phyloP scores from a whole-genome alignment of 1,140 invertebrate genomes.

The Lerema accius region DNA sequence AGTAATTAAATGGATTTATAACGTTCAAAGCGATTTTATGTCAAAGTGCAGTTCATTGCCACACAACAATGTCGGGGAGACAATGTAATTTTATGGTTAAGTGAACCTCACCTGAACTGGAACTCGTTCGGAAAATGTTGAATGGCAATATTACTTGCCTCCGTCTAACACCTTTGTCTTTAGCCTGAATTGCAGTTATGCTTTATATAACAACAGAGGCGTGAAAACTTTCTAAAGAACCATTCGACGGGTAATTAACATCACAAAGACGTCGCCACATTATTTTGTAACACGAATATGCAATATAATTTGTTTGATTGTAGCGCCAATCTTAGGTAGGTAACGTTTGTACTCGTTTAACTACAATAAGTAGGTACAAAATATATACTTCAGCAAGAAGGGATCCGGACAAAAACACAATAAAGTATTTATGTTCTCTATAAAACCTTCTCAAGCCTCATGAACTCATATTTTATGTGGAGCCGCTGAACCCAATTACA shows the following conservation, averaged over 20 bases:
- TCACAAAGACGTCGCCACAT: conserved; percentile 16
- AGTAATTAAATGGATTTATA: conserved; percentile 81
- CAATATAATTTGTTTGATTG: conserved; percentile 14
- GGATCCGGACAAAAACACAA: conserved; percentile 70
- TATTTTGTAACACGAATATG: conserved; percentile 14
- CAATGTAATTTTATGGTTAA: conserved; percentile 82
- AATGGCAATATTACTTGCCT: conserved; percentile 73
- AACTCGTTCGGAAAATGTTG: conserved; percentile 77
- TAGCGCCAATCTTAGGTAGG: not conserved
- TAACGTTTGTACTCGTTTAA: conserved; percentile 1
- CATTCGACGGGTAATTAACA: conserved; percentile 24
- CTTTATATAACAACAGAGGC: conserved; percentile 77
- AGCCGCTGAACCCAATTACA: conserved; percentile 79
- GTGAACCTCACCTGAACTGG: conserved; percentile 76
- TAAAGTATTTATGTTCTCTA: conserved; percentile 80
- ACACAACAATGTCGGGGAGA: conserved; percentile 76
- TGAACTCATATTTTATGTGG: conserved; percentile 79
- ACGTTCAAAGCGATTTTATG: conserved; percentile 79
- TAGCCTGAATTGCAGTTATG: conserved; percentile 72
- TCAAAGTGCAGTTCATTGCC: conserved; percentile 82
- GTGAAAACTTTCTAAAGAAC: conserved; percentile 66
- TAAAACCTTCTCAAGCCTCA: conserved; percentile 67
- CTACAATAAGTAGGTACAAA: conserved; percentile 8
- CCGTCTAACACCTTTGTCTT: conserved; percentile 67
- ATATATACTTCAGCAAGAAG: conserved; percentile 51